A percentile compares a stretch with the other conserved stretches of the same genome.
phyloP scores from a whole-genome alignment of 2,888 invertebrate species.

The Cheilosia variabilis region DNA sequence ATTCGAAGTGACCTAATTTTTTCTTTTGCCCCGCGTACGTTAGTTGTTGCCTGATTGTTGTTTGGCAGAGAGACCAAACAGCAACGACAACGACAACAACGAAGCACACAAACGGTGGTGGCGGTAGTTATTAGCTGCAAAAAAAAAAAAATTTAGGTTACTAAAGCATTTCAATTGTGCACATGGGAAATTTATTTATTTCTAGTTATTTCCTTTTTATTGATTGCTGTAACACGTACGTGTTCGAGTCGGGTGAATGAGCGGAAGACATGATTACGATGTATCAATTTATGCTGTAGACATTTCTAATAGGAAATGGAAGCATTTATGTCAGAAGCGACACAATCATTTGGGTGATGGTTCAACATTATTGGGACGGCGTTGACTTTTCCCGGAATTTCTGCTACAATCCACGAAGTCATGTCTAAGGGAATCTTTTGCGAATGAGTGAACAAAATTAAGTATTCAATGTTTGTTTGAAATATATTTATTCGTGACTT shows the following conservation, averaged over 20 bases:
- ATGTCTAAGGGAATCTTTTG: too few relatives aligned
- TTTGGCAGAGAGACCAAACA: constrained; percentile 10
- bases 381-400: too few relatives aligned
- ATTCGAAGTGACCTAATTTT: constrained; percentile 65
- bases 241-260: not conserved
- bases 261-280: not conserved
- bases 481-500: too few relatives aligned
- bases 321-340: too few relatives aligned
- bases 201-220: constrained; percentile 14
- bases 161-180: constrained; percentile 50
- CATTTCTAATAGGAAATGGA: not conserved
- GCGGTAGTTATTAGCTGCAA: constrained; percentile 40
- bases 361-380: too few relatives aligned
- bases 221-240: not conserved
- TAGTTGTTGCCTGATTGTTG: constrained; percentile 40
- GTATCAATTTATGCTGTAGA: not conserved
- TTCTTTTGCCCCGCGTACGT: constrained; percentile 4
- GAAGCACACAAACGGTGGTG: constrained; percentile 16
- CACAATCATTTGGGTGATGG: too few relatives aligned
- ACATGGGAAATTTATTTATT: constrained; percentile 33
- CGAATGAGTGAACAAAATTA: too few relatives aligned
- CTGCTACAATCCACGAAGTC: too few relatives aligned
- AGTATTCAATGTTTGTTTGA: too few relatives aligned
- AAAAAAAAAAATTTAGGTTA: constrained; percentile 40
- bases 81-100: not conserved